Conservation (phyloP, 2,797 vertebrate genomes). For the Alfaro cultratus region DNA sequence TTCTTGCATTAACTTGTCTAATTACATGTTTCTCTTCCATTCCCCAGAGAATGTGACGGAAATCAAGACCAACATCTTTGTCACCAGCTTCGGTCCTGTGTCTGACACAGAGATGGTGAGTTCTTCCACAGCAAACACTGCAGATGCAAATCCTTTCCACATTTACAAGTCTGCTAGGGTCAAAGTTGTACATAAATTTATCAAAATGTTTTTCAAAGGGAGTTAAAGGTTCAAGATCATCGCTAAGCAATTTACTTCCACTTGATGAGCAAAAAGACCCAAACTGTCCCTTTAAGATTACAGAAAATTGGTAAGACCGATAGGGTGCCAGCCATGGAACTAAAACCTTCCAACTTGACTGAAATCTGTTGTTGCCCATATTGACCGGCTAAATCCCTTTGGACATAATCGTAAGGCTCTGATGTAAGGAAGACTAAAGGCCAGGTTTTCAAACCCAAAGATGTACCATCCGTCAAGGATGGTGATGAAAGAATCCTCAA, state of each 20-base stretch:
- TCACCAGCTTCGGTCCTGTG: slow-evolving; percentile 94
- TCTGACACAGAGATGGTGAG: slow-evolving; percentile 97
- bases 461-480: not conserved
- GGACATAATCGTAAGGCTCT: not conserved
- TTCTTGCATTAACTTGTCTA: not conserved
- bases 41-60: slow-evolving; percentile 91
- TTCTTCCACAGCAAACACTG: slow-evolving; percentile 34
- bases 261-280: not conserved
- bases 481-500: not conserved
- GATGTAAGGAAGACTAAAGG: not conserved
- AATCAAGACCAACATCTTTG: slow-evolving; percentile 94
- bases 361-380: not conserved
- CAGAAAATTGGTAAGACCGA: not conserved
- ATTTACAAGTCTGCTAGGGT: not conserved
- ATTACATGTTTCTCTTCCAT: not conserved
- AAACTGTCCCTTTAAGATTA: not conserved
- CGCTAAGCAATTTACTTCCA: not conserved
- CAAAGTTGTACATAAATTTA: slow-evolving; percentile 10
- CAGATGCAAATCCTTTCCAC: slow-evolving; percentile 1
- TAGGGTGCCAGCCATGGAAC: not conserved
- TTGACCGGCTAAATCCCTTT: not conserved
- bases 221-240: not conserved
- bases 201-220: not conserved
- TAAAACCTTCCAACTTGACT: not conserved
- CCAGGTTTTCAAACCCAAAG: not conserved